Conservation (phyloP, 1,140 invertebrate species). For the Papilio glaucus region DNA sequence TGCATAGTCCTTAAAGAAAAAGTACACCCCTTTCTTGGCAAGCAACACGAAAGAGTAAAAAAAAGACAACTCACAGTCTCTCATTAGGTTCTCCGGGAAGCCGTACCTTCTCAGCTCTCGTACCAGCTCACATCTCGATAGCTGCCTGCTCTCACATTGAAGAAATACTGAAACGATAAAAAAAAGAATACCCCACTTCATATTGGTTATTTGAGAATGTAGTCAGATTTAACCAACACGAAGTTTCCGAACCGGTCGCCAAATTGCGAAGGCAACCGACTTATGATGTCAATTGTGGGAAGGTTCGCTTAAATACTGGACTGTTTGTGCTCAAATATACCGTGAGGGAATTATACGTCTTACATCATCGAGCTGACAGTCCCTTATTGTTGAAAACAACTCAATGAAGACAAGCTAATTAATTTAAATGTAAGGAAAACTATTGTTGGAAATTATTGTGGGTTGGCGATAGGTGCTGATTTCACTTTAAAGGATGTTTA, state of each 20-base stretch:
- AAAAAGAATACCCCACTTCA: slow-evolving; percentile 38
- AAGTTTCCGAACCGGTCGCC: no score
- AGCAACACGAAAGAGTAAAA: slow-evolving; percentile 19
- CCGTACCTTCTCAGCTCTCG: slow-evolving; percentile 56
- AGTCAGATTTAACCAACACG: no score
- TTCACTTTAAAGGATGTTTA: neutral
- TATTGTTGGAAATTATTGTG: slow-evolving; percentile 1
- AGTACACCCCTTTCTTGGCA: no score
- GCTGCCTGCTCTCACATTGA: slow-evolving; percentile 49
- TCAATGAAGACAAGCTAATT: neutral
- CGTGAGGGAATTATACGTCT: no score
- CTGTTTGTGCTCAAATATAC: neutral
- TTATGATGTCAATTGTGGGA: neutral
- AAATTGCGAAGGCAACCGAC: neutral
- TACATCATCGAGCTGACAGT: neutral
- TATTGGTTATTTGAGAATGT: slow-evolving; percentile 32
- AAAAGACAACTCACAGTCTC: slow-evolving; percentile 64
- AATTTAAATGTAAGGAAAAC: slow-evolving; percentile 10
- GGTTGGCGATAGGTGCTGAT: neutral
- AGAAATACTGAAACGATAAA: slow-evolving; percentile 39
- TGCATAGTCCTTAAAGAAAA: no score
- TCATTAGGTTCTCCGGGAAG: slow-evolving; percentile 58
- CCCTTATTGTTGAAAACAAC: neutral
- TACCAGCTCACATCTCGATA: slow-evolving; percentile 55
- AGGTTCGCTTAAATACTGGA: neutral